Conservation (phyloP, 2,888 invertebrate species). For the Conops quadrifasciatus region DNA sequence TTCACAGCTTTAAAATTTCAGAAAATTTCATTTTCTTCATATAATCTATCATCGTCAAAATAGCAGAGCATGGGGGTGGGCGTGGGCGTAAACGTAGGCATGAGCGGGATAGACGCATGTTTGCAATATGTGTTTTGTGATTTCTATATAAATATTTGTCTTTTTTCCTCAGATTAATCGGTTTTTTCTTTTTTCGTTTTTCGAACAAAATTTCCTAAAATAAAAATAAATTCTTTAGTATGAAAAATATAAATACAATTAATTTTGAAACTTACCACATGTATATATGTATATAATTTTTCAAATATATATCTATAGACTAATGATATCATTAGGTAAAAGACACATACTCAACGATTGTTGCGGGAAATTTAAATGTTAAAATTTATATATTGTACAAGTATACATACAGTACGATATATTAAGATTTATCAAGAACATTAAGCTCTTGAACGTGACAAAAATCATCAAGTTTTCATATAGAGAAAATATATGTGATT, state of each 20-base stretch:
- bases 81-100: background rate
- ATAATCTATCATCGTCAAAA: background rate
- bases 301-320: background rate
- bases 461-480: too few relatives aligned
- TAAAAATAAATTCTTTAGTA: conserved; percentile 48
- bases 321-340: conserved; percentile 2
- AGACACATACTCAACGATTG: background rate
- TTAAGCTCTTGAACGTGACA: too few relatives aligned
- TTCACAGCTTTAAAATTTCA: conserved; percentile 26
- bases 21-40: conserved; percentile 28
- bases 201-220: conserved; percentile 46
- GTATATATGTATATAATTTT: background rate
- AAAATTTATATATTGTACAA: too few relatives aligned
- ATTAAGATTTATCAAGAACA: too few relatives aligned
- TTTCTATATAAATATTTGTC: background rate
- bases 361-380: too few relatives aligned
- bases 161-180: background rate
- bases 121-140: background rate
- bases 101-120: too few relatives aligned
- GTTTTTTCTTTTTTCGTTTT: conserved; percentile 48
- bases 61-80: background rate
- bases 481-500: too few relatives aligned
- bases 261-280: conserved; percentile 4
- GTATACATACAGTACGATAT: too few relatives aligned
- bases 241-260: conserved; percentile 48